phyloP scores from a whole-genome alignment of 2,888 invertebrate species.

The Vesta saturnalis region DNA sequence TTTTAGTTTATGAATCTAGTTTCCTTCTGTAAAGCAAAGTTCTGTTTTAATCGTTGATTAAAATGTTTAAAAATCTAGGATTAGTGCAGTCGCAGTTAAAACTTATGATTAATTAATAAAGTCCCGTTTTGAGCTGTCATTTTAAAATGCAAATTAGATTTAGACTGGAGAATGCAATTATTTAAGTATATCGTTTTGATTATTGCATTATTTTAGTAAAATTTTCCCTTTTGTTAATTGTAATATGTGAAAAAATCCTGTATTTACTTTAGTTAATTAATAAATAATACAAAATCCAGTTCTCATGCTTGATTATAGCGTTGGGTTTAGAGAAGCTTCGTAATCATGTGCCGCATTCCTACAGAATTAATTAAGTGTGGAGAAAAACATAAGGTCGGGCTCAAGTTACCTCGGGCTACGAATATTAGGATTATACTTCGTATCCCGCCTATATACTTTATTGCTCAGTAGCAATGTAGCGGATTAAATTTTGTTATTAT shows the following conservation, averaged over 20 bases:
- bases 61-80: neutral
- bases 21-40: too few species aligned
- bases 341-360: constrained; percentile 39
- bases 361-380: constrained; percentile 39
- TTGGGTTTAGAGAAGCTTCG: constrained; percentile 34
- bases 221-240: neutral
- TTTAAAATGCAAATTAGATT: neutral
- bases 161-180: neutral
- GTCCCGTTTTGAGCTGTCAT: neutral
- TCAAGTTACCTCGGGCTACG: constrained; percentile 34
- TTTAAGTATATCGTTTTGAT: too few species aligned
- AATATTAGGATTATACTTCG: constrained; percentile 38
- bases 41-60: neutral
- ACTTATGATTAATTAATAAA: neutral
- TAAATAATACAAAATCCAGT: constrained; percentile 35
- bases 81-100: neutral
- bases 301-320: constrained; percentile 35
- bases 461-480: constrained; percentile 34
- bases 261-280: constrained; percentile 37
- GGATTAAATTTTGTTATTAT: constrained; percentile 33
- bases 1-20: neutral
- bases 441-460: constrained; percentile 28
- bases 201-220: neutral
- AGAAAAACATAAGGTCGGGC: constrained; percentile 38
- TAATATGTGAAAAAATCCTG: constrained; percentile 27